These are phyloP conservation scores for Dinomys branickii DNA, from an alignment of 2,113 vertebrate genomes.

Conservation along the genomic window DNA sequence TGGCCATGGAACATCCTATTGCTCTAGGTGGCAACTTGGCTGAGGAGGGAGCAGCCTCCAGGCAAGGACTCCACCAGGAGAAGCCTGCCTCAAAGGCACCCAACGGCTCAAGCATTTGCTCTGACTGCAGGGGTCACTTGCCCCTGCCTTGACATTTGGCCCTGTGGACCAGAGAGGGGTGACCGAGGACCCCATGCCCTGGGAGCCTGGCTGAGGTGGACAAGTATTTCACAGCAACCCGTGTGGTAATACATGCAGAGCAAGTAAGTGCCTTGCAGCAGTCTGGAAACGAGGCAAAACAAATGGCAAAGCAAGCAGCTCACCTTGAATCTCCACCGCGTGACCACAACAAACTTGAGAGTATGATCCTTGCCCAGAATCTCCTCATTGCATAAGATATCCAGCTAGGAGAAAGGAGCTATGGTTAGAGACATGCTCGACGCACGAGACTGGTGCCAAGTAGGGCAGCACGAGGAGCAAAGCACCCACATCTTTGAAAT, in stretches of 20 bases:
- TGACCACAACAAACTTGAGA: slow-evolving; percentile 99
- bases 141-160: neutral
- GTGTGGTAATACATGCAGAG: neutral
- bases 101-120: neutral
- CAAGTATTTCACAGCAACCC: too few species aligned
- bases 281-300: neutral
- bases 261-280: rapidly evolving
- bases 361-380: slow-evolving; percentile 99
- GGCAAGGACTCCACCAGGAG: neutral
- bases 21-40: neutral
- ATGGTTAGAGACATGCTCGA: neutral
- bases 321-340: slow-evolving; percentile 99
- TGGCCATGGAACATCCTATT: neutral
- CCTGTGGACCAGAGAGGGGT: neutral
- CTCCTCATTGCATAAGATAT: slow-evolving; percentile 99
- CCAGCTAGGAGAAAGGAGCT: slow-evolving; percentile 90
- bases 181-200: too few species aligned
- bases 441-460: neutral
- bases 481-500: neutral
- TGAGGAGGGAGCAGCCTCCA: neutral
- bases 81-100: neutral
- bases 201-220: neutral
- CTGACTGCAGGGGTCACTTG: neutral
- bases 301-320: neutral
- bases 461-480: neutral